Conservation (phyloP, 2,113 vertebrate genomes). For the Apteryx owenii region DNA sequence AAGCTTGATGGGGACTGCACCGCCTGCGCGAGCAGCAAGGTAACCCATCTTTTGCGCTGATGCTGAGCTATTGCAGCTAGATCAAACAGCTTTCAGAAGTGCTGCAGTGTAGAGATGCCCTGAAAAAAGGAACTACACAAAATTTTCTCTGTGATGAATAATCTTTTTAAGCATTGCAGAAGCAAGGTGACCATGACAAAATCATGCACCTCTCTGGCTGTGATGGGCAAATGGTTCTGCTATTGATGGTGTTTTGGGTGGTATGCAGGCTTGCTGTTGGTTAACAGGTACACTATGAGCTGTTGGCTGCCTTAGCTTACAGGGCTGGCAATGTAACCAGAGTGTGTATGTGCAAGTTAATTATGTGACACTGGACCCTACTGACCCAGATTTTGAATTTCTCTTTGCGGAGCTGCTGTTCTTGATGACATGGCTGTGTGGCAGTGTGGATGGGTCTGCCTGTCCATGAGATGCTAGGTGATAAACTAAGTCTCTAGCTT, state of each 20-base stretch:
- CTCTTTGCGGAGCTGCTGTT: too few species aligned
- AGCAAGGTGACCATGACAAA: neutral
- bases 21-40: neutral
- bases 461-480: neutral
- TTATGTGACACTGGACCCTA: neutral
- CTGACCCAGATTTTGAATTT: accelerated
- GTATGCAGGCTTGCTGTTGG: neutral
- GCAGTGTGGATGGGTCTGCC: neutral
- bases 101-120: neutral
- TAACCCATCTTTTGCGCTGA: neutral
- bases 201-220: neutral
- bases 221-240: neutral
- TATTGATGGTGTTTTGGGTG: neutral
- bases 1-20: neutral
- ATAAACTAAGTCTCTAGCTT: neutral
- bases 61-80: neutral
- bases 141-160: neutral
- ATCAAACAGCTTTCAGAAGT: neutral
- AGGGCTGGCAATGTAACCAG: neutral
- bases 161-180: neutral
- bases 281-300: neutral
- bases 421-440: neutral
- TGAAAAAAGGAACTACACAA: neutral
- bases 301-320: neutral
- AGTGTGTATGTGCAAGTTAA: neutral